phyloP scores from a whole-genome alignment of 2,797 vertebrate genomes.

The Chromis chromis region DNA sequence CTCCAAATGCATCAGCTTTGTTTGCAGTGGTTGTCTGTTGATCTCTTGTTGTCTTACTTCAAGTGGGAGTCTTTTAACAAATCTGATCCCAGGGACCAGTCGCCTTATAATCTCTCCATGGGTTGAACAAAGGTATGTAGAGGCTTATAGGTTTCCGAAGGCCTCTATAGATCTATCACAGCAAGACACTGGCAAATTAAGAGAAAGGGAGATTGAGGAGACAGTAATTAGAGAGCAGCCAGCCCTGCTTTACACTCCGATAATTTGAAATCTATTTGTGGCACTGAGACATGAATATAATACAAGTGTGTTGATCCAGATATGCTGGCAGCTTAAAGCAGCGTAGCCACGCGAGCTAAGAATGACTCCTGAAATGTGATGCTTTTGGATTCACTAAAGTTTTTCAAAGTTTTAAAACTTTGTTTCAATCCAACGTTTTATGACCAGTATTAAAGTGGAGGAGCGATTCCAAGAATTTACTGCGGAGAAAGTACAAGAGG shows the following conservation, averaged over 20 bases:
- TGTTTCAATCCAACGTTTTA: not conserved
- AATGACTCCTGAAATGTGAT: not conserved
- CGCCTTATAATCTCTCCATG: no score
- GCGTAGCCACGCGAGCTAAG: not conserved
- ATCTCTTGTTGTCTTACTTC: no score
- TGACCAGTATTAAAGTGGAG: not conserved
- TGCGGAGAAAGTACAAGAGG: not conserved
- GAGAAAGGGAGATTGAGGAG: slow-evolving; percentile 46
- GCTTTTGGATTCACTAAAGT: not conserved
- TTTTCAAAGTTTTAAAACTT: not conserved
- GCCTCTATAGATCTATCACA: slow-evolving; percentile 6
- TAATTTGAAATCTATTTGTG: slow-evolving; percentile 58
- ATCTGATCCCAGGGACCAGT: no score
- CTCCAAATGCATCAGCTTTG: no score
- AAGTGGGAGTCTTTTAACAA: no score
- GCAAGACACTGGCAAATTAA: slow-evolving; percentile 34
- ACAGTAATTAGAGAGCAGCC: slow-evolving; percentile 48
- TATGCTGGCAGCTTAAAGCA: not conserved
- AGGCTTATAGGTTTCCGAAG: slow-evolving; percentile 10
- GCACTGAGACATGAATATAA: slow-evolving; percentile 38
- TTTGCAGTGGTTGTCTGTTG: no score
- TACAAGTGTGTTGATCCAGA: slow-evolving; percentile 23
- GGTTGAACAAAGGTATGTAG: not conserved
- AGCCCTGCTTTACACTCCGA: slow-evolving; percentile 45
- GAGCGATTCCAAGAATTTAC: not conserved